Base-by-base conservation (phyloP, 2,797 vertebrate species). In the Amblyopsis hoosieri region DNA sequence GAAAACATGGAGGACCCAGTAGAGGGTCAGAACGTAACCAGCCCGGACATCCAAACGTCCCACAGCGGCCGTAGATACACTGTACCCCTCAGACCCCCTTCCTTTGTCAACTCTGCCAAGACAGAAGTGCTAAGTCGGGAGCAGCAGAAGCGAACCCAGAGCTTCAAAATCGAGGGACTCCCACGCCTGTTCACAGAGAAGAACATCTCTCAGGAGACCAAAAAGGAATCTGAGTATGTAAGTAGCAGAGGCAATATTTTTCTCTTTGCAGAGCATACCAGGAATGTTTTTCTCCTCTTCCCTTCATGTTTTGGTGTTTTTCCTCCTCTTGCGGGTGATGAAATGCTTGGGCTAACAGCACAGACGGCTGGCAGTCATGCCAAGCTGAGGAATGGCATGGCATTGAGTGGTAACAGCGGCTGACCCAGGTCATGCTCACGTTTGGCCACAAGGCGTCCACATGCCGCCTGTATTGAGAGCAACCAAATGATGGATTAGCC, bases 131-230 rank as follows among this genome's bases (percentile, higher is more conserved):
- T 96, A 80, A 90, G 84, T 65, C 92, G 93, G 74, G 94, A 94
- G 66, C 92, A 94, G 55, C 87, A 92, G 83, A 96, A 93, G 87
- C 93, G 92, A 75, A 93, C 85, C 5, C 94, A 94, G 62, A 94
- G 87, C 71, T 95, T 95, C 83, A 96, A 95, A 83, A 89, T 93
- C 2, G 92, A 94, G 68, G 93, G 92, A n/a, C 88, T 94, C 64
- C 93, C 92, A 0, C 93, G 93, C 61, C 81, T 77, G n/a, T 80
- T 88, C 87, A 94, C 92, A 82, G 94, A 95, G 29, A 90, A 95
- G 81, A 97, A 96, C 89, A 94, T 95, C 75, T 96, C 95, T 85
- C 93, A 95, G 0, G 95, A 97, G 83, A 93, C 93, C 79, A 96
- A 95, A 83, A 92, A 90, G 79, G 94, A 96, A 82, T 92, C 90